Evolutionary conservation across 1,140 invertebrate genomes (phyloP).

Genomic region (Oryzaephilus surinamensis): DNA sequence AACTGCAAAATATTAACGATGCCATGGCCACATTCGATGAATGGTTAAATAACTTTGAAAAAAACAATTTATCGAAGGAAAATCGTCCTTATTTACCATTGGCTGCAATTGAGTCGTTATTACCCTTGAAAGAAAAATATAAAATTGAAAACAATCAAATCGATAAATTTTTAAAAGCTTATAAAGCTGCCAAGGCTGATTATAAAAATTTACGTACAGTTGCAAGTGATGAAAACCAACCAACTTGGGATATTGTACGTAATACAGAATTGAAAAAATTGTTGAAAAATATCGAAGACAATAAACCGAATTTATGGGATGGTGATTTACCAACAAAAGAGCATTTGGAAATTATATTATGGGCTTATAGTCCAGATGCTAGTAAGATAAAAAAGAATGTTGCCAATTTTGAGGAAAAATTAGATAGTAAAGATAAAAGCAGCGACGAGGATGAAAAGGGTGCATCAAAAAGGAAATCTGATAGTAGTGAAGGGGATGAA

Average conservation of each 20-base stretch:
- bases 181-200: constrained; percentile 45
- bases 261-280: constrained; percentile 45
- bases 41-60: constrained; percentile 52
- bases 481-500: constrained; percentile 9
- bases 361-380: constrained; percentile 52
- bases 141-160: constrained; percentile 30
- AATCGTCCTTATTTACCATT: constrained; percentile 49
- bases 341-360: constrained; percentile 48
- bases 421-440: constrained; percentile 16
- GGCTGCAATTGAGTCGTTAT: constrained; percentile 28
- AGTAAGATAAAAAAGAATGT: constrained; percentile 39
- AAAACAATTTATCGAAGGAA: constrained; percentile 45
- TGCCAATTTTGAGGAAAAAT: constrained; percentile 28
- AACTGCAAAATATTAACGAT: constrained; percentile 54
- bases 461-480: constrained; percentile 9
- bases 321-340: constrained; percentile 48
- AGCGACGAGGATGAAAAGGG: constrained; percentile 13
- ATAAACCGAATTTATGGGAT: constrained; percentile 43
- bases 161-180: constrained; percentile 42
- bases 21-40: constrained; percentile 50
- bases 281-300: constrained; percentile 42
- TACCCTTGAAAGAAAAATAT: constrained; percentile 30
- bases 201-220: constrained; percentile 54
- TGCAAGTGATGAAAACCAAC: constrained; percentile 39
- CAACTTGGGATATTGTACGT: constrained; percentile 53